A percentile compares a stretch with the other conserved stretches of the same genome.
Evolutionary conservation across 2,888 invertebrate genomes (phyloP).

Genomic region (Hypercompe scribonia): DNA sequence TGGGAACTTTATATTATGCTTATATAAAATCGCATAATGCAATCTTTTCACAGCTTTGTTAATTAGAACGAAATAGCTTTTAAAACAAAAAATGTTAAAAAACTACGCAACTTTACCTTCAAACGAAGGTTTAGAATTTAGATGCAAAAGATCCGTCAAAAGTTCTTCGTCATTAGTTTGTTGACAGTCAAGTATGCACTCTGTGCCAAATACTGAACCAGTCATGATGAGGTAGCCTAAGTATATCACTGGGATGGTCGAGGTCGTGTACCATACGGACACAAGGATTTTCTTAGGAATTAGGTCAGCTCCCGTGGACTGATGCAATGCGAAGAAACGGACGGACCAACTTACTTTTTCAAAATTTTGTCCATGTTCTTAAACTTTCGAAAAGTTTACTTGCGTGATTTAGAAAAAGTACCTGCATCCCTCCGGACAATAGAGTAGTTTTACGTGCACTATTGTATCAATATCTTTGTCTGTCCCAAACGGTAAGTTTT

Average conservation of each 20-base stretch:
- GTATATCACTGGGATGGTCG: constrained; percentile 58
- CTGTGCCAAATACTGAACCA: constrained; percentile 70
- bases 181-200: constrained; percentile 71
- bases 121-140: not conserved
- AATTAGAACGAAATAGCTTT: too few species aligned
- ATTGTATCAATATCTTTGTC: constrained; percentile 49
- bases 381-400: constrained; percentile 60
- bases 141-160: constrained; percentile 74
- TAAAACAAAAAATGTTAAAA: not conserved
- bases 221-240: constrained; percentile 72
- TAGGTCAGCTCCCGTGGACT: constrained; percentile 72
- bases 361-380: constrained; percentile 29
- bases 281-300: constrained; percentile 52
- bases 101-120: not conserved
- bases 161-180: constrained; percentile 73
- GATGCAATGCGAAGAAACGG: constrained; percentile 81
- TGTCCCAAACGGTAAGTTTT: constrained; percentile 1
- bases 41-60: too few species aligned
- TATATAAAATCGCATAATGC: too few species aligned
- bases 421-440: constrained; percentile 59
- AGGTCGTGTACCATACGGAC: constrained; percentile 43
- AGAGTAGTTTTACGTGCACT: constrained; percentile 36
- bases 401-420: constrained; percentile 73
- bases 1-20: too few species aligned
- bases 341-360: constrained; percentile 57